Conservation (phyloP, 92 coral and sea anemone species). For the Pocillopora meandrina region DNA sequence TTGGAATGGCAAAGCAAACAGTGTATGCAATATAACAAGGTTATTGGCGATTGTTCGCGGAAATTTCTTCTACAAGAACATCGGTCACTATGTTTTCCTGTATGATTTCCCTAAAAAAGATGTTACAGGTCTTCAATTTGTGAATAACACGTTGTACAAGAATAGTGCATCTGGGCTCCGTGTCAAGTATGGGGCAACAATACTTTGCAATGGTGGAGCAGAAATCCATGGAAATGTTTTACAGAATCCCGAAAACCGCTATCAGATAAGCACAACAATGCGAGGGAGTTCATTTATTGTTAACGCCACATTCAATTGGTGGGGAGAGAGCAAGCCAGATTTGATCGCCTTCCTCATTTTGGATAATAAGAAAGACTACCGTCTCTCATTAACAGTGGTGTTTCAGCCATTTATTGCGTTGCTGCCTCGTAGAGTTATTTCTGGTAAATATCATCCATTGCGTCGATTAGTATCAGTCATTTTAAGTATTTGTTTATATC, state of each 20-base stretch:
- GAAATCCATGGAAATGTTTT: conserved; percentile 42
- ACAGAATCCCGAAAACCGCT: conserved; percentile 47
- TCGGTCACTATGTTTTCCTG: conserved; percentile 17
- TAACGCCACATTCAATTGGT: conserved; percentile 57
- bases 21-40: conserved; percentile 18
- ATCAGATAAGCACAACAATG: conserved; percentile 46
- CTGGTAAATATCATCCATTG: conserved; percentile 25
- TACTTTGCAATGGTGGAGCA: conserved; percentile 32
- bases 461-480: neutral
- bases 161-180: conserved; percentile 16
- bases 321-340: conserved; percentile 32
- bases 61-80: conserved; percentile 35
- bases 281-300: conserved; percentile 21
- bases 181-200: conserved; percentile 34
- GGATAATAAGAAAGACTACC: conserved; percentile 40
- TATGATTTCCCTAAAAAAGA: neutral
- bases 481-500: too few species aligned
- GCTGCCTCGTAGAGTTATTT: conserved; percentile 16
- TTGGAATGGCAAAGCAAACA: neutral
- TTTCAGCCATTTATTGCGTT: conserved; percentile 42
- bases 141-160: conserved; percentile 14
- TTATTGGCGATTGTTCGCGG: neutral
- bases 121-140: neutral
- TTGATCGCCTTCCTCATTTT: conserved; percentile 26
- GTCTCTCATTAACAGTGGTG: conserved; percentile 38